Percentiles rank a stretch among this genome's conserved stretches.
phyloP scores from a whole-genome alignment of 2,113 vertebrate species.

The Oceanites oceanicus region DNA sequence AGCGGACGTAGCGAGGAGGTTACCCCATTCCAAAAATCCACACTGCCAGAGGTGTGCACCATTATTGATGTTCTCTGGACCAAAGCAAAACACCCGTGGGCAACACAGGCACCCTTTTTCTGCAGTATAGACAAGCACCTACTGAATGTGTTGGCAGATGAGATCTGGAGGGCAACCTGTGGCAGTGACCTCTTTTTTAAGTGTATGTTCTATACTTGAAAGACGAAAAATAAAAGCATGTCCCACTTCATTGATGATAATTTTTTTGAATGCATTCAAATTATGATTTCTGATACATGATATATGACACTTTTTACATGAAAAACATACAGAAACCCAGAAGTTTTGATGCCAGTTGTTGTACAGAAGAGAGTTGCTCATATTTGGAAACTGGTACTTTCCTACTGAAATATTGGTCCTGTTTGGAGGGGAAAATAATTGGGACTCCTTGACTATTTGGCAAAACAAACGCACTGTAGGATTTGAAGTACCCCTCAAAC shows the following conservation, averaged over 20 bases:
- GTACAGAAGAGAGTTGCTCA: neutral
- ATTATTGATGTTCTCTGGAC: neutral
- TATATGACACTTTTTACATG: neutral
- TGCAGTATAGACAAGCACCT: neutral
- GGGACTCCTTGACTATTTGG: neutral
- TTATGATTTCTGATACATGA: neutral
- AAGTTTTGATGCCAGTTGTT: neutral
- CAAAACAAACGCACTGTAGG: neutral
- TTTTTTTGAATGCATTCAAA: neutral
- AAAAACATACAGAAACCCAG: neutral
- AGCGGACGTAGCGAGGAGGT: neutral
- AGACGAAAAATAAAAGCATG: neutral
- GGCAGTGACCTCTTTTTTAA: neutral
- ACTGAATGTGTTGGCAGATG: accelerated
- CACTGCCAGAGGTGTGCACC: neutral
- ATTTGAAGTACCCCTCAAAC: neutral
- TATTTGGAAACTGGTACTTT: neutral
- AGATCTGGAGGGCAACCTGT: neutral
- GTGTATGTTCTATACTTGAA: neutral
- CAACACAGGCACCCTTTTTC: neutral
- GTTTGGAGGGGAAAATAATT: neutral
- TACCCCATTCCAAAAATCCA: neutral
- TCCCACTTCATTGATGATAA: neutral
- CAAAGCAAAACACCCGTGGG: neutral
- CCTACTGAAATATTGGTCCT: neutral